Conservation (phyloP, 2,113 vertebrate species). For the Psammodynastes pulverulentus region DNA sequence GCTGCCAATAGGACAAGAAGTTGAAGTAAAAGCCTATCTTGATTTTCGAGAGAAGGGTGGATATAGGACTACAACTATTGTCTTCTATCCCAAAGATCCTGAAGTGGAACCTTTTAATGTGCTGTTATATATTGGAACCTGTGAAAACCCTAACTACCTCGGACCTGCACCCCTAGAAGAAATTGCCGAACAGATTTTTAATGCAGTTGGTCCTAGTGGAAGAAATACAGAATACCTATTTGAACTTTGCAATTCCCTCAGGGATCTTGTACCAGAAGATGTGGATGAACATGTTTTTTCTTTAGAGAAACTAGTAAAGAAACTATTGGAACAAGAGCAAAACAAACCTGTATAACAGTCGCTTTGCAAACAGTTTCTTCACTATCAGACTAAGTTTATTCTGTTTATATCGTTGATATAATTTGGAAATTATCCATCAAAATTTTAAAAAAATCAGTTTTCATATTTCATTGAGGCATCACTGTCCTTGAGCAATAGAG, state of each 20-base stretch:
- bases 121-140: constrained; percentile 89
- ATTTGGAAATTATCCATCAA: constrained; percentile 34
- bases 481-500: constrained; percentile 26
- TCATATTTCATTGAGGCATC: constrained; percentile 36
- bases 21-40: constrained; percentile 90
- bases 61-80: constrained; percentile 82
- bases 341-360: constrained; percentile 52
- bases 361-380: constrained; percentile 10
- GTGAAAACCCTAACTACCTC: constrained; percentile 92
- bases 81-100: constrained; percentile 83
- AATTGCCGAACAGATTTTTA: constrained; percentile 89
- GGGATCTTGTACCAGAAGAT: constrained; percentile 87
- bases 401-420: constrained; percentile 3
- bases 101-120: constrained; percentile 75
- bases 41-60: constrained; percentile 95
- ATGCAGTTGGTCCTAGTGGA: constrained; percentile 86
- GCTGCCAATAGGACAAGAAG: constrained; percentile 84
- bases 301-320: constrained; percentile 86
- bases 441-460: constrained; percentile 38
- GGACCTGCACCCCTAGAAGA: constrained; percentile 93
- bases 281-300: constrained; percentile 89
- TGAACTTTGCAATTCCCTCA: constrained; percentile 87
- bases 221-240: constrained; percentile 93
- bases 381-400: constrained; percentile 36
- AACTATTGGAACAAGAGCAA: constrained; percentile 71